phyloP scores from a whole-genome alignment of 2,888 invertebrate species.

The Megastigmus dorsalis region DNA sequence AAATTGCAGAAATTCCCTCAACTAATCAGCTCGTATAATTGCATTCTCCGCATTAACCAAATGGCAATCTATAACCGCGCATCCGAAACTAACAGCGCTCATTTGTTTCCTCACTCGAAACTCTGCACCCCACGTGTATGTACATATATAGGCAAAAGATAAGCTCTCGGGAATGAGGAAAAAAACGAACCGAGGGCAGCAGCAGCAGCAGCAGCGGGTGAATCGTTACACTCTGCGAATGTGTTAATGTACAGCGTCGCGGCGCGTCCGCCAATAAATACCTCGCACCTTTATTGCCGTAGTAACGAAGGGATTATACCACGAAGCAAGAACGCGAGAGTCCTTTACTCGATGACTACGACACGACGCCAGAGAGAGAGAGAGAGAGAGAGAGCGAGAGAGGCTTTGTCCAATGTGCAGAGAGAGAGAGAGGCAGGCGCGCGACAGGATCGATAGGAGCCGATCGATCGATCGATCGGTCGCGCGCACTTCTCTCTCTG shows the following conservation, averaged over 20 bases:
- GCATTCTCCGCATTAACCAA: neutral
- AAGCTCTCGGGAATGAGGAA: neutral
- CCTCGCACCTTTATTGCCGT: conserved; percentile 64
- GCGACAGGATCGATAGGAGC: conserved; percentile 6
- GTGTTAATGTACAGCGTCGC: conserved; percentile 26
- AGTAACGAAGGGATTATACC: conserved; percentile 51
- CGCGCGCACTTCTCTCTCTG: neutral
- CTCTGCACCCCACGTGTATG: neutral
- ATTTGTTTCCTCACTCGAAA: conserved; percentile 8
- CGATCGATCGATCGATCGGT: conserved; percentile 43
- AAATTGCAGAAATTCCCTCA: neutral
- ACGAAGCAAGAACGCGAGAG: conserved; percentile 22
- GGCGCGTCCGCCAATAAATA: conserved; percentile 65
- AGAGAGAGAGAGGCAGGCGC: neutral
- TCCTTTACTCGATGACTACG: neutral
- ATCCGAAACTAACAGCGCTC: conserved; percentile 24
- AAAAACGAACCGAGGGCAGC: too few species aligned
- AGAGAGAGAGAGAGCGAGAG: neutral
- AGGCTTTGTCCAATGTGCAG: conserved; percentile 17
- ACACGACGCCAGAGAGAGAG: conserved; percentile 3
- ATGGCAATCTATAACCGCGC: neutral
- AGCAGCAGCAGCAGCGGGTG: conserved; percentile 46
- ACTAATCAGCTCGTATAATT: neutral
- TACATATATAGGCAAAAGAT: neutral
- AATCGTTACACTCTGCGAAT: conserved; percentile 57